These are phyloP conservation scores for Puntigrus tetrazona DNA, from an alignment of 2,113 vertebrate species.

Conservation along the genomic window DNA sequence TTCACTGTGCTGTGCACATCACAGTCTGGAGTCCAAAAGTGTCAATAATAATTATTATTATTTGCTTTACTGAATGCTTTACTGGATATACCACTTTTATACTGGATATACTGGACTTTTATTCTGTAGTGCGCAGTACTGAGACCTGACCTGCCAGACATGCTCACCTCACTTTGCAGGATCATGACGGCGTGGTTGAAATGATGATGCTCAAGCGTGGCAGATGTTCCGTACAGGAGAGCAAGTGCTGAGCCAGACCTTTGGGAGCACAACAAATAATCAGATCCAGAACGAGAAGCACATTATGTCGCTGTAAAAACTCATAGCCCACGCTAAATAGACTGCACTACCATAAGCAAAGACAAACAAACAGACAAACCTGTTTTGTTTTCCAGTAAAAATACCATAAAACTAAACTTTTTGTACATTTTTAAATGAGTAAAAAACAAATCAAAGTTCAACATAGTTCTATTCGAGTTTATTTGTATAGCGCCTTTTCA, in stretches of 20 bases:
- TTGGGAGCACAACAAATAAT: slow-evolving; percentile 37
- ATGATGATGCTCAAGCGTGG: slow-evolving; percentile 81
- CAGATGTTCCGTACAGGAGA: slow-evolving; percentile 78
- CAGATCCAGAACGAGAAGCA: neutral
- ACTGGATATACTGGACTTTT: neutral
- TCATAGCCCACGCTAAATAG: neutral
- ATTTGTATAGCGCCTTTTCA: too few species aligned
- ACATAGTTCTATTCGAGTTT: too few species aligned
- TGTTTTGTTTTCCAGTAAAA: neutral
- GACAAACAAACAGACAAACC: too few species aligned
- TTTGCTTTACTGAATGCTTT: neutral
- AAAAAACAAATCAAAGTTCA: too few species aligned
- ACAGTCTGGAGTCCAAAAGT: neutral
- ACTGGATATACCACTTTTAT: neutral
- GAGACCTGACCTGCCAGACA: neutral
- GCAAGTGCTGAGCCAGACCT: slow-evolving; percentile 80
- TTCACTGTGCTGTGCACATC: neutral
- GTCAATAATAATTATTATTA: neutral
- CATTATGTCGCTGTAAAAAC: neutral
- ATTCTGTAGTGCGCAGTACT: neutral
- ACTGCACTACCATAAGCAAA: neutral
- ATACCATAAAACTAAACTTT: too few species aligned
- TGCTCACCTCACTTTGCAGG: slow-evolving; percentile 79
- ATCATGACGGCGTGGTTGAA: slow-evolving; percentile 86
- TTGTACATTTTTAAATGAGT: too few species aligned